phyloP scores from a whole-genome alignment of 2,888 invertebrate genomes.

The Lathronympha strigana region DNA sequence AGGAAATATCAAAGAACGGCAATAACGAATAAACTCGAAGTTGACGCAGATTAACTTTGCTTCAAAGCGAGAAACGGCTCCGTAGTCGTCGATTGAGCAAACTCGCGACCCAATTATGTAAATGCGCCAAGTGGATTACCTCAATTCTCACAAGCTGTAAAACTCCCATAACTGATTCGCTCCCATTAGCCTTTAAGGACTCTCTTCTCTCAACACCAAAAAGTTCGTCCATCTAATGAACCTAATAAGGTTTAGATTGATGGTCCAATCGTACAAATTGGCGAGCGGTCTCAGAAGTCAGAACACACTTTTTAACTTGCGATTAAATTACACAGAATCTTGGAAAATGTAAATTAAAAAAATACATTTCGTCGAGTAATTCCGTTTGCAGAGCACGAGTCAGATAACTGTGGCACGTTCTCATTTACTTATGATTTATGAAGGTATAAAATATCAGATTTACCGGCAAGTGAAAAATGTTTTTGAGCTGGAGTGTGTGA shows the following conservation, averaged over 20 bases:
- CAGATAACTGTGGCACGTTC: constrained; percentile 32
- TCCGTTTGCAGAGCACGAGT: constrained; percentile 32
- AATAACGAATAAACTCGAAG: constrained; percentile 11
- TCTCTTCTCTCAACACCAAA: constrained; percentile 18
- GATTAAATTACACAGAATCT: constrained; percentile 27
- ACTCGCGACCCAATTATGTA: constrained; percentile 35
- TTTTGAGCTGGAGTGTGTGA: constrained; percentile 10
- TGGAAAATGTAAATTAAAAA: constrained; percentile 29
- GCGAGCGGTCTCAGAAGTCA: constrained; percentile 14
- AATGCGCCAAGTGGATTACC: constrained; percentile 36
- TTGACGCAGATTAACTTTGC: constrained; percentile 12
- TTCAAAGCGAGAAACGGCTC: constrained; percentile 17
- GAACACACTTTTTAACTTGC: constrained; percentile 26
- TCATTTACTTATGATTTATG: constrained; percentile 35
- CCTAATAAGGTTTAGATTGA: constrained; percentile 38
- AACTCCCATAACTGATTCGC: constrained; percentile 40
- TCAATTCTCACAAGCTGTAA: constrained; percentile 30
- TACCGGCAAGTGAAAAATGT: constrained; percentile 21
- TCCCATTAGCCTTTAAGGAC: constrained; percentile 25
- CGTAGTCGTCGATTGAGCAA: constrained; percentile 23
- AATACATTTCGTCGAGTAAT: constrained; percentile 26
- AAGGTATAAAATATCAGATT: constrained; percentile 32
- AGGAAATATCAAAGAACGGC: background rate
- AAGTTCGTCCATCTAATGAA: constrained; percentile 36
- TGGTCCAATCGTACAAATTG: constrained; percentile 33